Conservation (phyloP, 1,140 invertebrate genomes). For the Zaprionus lachaisei region DNA sequence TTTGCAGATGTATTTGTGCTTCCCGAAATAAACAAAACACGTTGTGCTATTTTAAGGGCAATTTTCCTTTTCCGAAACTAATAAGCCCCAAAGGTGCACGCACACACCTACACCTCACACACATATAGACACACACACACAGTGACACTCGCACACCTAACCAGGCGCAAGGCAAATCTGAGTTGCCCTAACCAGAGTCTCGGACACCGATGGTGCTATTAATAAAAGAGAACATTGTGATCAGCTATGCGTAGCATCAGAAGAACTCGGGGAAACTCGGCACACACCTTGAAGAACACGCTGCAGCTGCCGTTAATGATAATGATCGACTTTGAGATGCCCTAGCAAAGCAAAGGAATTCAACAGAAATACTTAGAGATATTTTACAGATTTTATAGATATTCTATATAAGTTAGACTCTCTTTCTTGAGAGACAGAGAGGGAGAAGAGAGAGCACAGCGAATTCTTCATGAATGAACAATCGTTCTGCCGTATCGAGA, state of each 20-base stretch:
- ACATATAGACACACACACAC: constrained; percentile 7
- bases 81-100: constrained; percentile 55
- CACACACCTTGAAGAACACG: constrained; percentile 55
- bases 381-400: neutral
- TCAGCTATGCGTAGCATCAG: constrained; percentile 58
- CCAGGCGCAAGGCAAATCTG: constrained; percentile 49
- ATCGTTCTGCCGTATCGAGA: constrained; percentile 21
- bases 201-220: constrained; percentile 48
- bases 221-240: constrained; percentile 53
- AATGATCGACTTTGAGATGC: constrained; percentile 21
- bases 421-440: neutral
- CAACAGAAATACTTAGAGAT: neutral
- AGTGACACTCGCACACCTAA: constrained; percentile 17
- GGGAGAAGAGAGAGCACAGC: constrained; percentile 5
- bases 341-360: constrained; percentile 2
- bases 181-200: constrained; percentile 70
- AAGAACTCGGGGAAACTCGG: constrained; percentile 37
- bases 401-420: no score
- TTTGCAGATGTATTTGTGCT: constrained; percentile 6
- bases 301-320: constrained; percentile 16
- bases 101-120: constrained; percentile 20
- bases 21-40: constrained; percentile 57
- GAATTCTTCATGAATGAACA: constrained; percentile 63
- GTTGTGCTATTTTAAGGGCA: constrained; percentile 62
- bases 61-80: constrained; percentile 63